Evolutionary conservation across 2,888 invertebrate species (phyloP).

Genomic region (Ectropis crepuscularia): DNA sequence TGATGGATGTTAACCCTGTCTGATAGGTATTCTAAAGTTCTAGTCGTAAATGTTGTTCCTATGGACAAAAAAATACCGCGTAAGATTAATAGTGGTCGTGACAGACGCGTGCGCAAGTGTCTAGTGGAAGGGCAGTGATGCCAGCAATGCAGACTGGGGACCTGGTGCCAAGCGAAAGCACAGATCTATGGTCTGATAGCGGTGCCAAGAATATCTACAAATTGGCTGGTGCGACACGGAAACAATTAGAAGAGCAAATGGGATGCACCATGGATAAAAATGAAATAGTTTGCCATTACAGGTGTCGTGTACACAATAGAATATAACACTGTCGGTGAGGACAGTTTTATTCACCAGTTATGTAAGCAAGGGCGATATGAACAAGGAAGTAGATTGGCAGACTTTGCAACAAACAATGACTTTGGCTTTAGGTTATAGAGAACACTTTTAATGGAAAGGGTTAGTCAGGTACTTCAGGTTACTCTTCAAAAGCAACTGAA

Average conservation of each 20-base stretch:
- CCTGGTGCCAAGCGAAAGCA: slow-evolving; percentile 61
- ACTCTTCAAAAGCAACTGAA: too few species aligned
- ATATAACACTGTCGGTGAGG: slow-evolving; percentile 1
- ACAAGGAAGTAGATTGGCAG: too few species aligned
- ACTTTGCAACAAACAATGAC: too few species aligned
- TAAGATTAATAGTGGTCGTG: slow-evolving; percentile 75
- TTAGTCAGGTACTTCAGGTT: too few species aligned
- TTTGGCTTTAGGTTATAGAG: too few species aligned
- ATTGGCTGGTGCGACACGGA: slow-evolving; percentile 38
- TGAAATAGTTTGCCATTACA: slow-evolving; percentile 14
- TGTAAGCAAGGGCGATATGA: background rate
- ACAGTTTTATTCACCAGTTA: background rate
- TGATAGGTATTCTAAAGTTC: slow-evolving; percentile 27
- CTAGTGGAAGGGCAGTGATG: slow-evolving; percentile 55
- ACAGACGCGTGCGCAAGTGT: slow-evolving; percentile 66
- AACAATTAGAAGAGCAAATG: slow-evolving; percentile 42
- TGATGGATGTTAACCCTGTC: slow-evolving; percentile 43
- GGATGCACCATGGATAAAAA: slow-evolving; percentile 33
- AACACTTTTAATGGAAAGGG: too few species aligned
- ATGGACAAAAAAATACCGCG: slow-evolving; percentile 32
- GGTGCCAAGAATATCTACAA: slow-evolving; percentile 54
- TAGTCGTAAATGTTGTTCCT: slow-evolving; percentile 40
- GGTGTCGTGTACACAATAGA: slow-evolving; percentile 18
- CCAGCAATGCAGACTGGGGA: slow-evolving; percentile 51
- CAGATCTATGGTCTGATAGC: slow-evolving; percentile 61